A percentile compares a stretch with the other conserved stretches of the same genome.
phyloP scores from a whole-genome alignment of 2,797 vertebrate genomes.

The Hoplostethus mediterraneus region DNA sequence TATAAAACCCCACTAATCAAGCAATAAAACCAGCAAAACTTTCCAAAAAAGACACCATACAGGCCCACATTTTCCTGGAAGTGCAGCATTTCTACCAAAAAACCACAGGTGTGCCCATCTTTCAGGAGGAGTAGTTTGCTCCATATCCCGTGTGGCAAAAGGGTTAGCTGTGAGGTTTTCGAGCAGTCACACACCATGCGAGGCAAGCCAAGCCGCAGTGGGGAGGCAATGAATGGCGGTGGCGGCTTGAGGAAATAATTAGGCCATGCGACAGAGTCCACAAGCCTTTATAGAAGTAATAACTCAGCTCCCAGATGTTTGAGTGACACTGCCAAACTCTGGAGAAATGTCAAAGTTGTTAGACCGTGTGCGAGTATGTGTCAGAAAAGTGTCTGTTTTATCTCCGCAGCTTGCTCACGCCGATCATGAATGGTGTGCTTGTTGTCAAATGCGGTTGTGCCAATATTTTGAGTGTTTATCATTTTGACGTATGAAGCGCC shows the following conservation, averaged over 20 bases:
- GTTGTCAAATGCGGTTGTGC: not conserved
- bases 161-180: constrained; percentile 39
- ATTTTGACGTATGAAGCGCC: not conserved
- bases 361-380: not conserved
- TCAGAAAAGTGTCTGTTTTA: constrained; percentile 48
- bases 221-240: constrained; percentile 39
- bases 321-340: constrained; percentile 37
- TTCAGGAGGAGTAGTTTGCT: constrained; percentile 15
- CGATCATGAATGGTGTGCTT: constrained; percentile 3
- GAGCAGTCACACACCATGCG: constrained; percentile 13
- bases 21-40: constrained; percentile 21
- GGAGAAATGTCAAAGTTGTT: constrained; percentile 26
- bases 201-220: constrained; percentile 48
- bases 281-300: constrained; percentile 54
- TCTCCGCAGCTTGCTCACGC: constrained; percentile 6
- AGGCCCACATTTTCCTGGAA: constrained; percentile 35
- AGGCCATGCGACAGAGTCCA: constrained; percentile 35
- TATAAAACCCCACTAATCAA: constrained; percentile 29
- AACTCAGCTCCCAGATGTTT: constrained; percentile 54
- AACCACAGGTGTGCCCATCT: constrained; percentile 40
- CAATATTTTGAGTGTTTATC: not conserved
- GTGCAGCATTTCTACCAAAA: constrained; percentile 25
- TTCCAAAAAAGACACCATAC: constrained; percentile 32
- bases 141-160: constrained; percentile 25
- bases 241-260: constrained; percentile 60